Base-by-base conservation (phyloP, 2,888 invertebrate species). In the Sussaba pulchella region DNA sequence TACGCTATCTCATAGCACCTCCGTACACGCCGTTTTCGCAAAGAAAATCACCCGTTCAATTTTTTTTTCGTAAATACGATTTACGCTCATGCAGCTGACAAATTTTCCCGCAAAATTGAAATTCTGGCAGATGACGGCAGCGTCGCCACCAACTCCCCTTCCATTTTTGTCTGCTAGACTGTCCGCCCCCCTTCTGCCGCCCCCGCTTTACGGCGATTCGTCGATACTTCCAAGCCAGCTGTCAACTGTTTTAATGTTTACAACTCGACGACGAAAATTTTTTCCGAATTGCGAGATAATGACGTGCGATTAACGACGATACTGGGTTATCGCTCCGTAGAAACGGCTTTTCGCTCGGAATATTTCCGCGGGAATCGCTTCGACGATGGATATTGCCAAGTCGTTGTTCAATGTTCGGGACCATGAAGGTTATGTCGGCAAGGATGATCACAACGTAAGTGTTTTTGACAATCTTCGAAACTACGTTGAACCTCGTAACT, bases 401-500 rank as follows among this genome's bases (percentile, higher is more conserved):
- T 97, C 97, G 57, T 93, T 98, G 83, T 98, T 98, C 93, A 96
- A 96, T 86, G 95, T 95, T 64, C 94, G 97, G 84, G 96, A 96
- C 90, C 97, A 97, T 90, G 97, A 96, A 87, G 98, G 98, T 86
- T 98, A 98, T 93, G 97, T 97, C 86, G 97, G 97, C 71, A 96
- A 96, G 90, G 96, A 96, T 91, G 96, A 96, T 91, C 96, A 97
- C 89, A 95, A 94, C 91, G 96, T 96, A 93, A 93, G 93, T 92
- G 84, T 57, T 6, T 50, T 21, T 21, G 10, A 21, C 8, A n/a
- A n/a, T n/a, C n/a, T n/a, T n/a, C n/a, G n/a, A n/a, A n/a, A n/a
- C n/a, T n/a, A n/a, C n/a, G n/a, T 47, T 17, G 17, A n/a, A 6
- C 45, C 45, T 17, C 14, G 5, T 17, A 39, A 5, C 12, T 39